Conservation (phyloP, 2,113 vertebrate genomes). For the Nerophis lumbriciformis region DNA sequence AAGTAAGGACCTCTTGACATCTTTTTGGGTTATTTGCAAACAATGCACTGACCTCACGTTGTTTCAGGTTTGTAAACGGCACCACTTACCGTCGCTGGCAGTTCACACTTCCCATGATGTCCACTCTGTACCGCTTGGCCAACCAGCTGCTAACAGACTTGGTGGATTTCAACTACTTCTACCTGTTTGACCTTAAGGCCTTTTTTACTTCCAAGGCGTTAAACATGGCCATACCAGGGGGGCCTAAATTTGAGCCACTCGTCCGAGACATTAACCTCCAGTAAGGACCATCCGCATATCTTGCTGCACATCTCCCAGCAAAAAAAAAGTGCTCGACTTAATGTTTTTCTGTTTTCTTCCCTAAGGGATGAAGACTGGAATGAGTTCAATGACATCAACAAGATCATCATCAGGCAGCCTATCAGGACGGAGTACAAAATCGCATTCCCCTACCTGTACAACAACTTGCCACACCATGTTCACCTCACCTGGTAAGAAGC, state of each 20-base stretch:
- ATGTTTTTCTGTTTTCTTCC: not conserved
- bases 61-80: conserved; percentile 85
- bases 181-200: conserved; percentile 94
- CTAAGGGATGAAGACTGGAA: conserved; percentile 98
- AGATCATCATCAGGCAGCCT: conserved; percentile 97
- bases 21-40: not conserved
- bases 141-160: conserved; percentile 96
- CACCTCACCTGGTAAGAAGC: conserved; percentile 90
- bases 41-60: not conserved
- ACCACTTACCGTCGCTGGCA: conserved; percentile 98
- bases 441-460: conserved; percentile 95
- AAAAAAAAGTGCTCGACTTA: not conserved
- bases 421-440: conserved; percentile 99
- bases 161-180: conserved; percentile 96
- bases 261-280: conserved; percentile 97
- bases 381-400: conserved; percentile 99
- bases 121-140: conserved; percentile 94
- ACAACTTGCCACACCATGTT: conserved; percentile 96
- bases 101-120: conserved; percentile 98
- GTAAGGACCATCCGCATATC: conserved; percentile 65
- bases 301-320: not conserved
- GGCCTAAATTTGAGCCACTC: conserved; percentile 96
- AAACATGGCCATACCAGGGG: conserved; percentile 98
- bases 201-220: conserved; percentile 98
- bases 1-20: conserved; percentile 70